Evolutionary conservation across 2,888 invertebrate genomes (phyloP), one percentile per base, ranked within the genome.

Genomic region (Rotaria magnacalcarata): DNA sequence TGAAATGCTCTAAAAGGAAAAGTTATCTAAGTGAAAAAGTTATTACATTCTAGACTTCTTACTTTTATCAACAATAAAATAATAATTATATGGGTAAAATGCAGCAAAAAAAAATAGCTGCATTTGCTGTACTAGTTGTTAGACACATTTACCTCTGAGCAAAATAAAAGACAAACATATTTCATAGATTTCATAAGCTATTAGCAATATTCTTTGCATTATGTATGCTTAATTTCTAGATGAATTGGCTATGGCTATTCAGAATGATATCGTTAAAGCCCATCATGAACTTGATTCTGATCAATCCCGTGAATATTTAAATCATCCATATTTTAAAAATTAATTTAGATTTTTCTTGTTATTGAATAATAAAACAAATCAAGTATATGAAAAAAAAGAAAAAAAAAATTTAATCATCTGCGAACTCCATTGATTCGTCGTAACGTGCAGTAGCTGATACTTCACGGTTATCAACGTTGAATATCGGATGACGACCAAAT

Each of bases 261-360:
- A 94, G 87, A 92, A 93, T 87, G 97, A 97, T 89, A 96, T 96
- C 88, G 90, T 91, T 8, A 91, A 93, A 88, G 94, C 96, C 0
- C 92, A 93, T 41, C 88, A 91, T 54, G 16, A 34, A 67, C 67
- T 67, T 27, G 34, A 84, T 10, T 52, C 84, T 19, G 47, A 54
- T 60, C 60, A n/a, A 21, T 52, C 58, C 24, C 67, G 34, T 10
- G 34, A 34, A 67, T 67, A 67, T 67, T 34, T 67, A 67, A 34
- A 27, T 41, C 34, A 67, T 19, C 19, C 19, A 19, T 67, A 4
- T 67, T 67, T 67, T 34, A 27, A 3, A 19, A 67, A 67, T 34
- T 67, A 67, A 19, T 60, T 60, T 8, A n/a, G 8, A 27, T 60
- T 60, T 60, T 24, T 1, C 6, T 60, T 60, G 2, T 27, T 60